Base-by-base conservation (phyloP, 1,140 invertebrate genomes). In the Calephelis virginiensis region DNA sequence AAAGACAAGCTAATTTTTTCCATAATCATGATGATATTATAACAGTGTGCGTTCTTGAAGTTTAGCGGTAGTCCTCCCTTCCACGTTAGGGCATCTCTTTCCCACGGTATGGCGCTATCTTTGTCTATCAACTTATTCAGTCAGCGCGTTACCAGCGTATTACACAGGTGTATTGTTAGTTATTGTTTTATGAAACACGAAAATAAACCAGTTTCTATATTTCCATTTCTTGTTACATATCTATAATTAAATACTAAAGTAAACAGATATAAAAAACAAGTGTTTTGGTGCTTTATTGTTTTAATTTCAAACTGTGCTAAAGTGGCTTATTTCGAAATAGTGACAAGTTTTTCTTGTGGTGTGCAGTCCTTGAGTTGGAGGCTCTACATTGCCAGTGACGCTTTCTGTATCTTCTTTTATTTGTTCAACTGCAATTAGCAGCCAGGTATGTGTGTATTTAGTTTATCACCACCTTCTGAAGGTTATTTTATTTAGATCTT, bases 261-360 rank as follows among this genome's bases (percentile, higher is more conserved):
- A 49, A 10, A 43, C 49, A 72, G 38, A 67, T 47, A n/a, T 63
- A 43, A 63, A n/a, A 46, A 56, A 38, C 7, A 56, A 62, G 62
- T 61, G 11, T 68, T 63, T 56, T 50, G 37, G 53, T 38, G 43
- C 62, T 64, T 69, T 46, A 47, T 28, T 48, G 11, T 48, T 56
- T 28, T 1, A 50, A 40, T 45, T 45, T 61, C 13, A 45, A 14
- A 45, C n/a, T 48, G 46, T 47, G 61, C 28, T 59, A 12, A n/a
- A 56, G 53, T 59, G 53, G 6, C n/a, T 63, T 48, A 53, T 65
- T 65, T 65, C 50, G 75, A 82, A 85, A 87, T 66, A 82, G 88
- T 89, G 85, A 90, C 80, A 82, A 88, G 81, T 85, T 88, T 76
- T 85, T 85, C 80, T 83, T 80, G 86, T 87, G 82, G 77, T 86